Evolutionary conservation across 2,797 vertebrate genomes (phyloP).

Genomic region (Micropoecilia bifurca): DNA sequence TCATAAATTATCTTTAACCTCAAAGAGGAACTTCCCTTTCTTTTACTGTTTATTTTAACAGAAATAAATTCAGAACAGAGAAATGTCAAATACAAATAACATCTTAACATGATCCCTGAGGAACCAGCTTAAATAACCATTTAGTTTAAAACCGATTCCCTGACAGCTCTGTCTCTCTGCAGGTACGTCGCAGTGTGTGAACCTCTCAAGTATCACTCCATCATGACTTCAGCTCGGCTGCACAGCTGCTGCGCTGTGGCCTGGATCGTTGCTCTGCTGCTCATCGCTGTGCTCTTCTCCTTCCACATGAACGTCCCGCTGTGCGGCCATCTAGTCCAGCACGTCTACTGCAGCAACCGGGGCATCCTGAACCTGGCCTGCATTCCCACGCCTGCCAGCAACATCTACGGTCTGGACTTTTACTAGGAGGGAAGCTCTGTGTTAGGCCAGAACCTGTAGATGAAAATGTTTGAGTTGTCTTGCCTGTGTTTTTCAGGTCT

Average conservation of each 20-base stretch:
- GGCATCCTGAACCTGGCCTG: slow-evolving; percentile 61
- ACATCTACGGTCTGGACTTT: slow-evolving; percentile 59
- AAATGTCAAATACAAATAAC: no score
- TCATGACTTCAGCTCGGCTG: slow-evolving; percentile 60
- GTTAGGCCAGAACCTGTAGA: not conserved
- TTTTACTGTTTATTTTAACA: no score
- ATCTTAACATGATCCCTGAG: no score
- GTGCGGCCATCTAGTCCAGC: slow-evolving; percentile 52
- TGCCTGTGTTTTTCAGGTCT: slow-evolving; percentile 43
- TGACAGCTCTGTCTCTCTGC: slow-evolving; percentile 1
- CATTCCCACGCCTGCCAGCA: slow-evolving; percentile 32
- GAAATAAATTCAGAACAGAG: no score
- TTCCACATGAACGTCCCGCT: slow-evolving; percentile 49
- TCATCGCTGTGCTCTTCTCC: slow-evolving; percentile 51
- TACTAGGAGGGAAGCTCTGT: not conserved
- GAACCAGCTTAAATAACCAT: no score
- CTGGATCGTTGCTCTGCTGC: slow-evolving; percentile 52
- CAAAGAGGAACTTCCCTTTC: no score
- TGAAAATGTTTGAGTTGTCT: no score
- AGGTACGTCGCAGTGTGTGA: slow-evolving; percentile 71
- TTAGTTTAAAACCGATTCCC: no score
- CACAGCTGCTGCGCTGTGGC: slow-evolving; percentile 49
- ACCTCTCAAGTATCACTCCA: slow-evolving; percentile 62
- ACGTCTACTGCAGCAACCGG: slow-evolving; percentile 68
- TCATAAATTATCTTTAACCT: no score